A percentile compares a stretch with the other conserved stretches of the same genome.
phyloP scores from a whole-genome alignment of 2,113 vertebrate genomes.

The human region GRCh38 chr7:93483001-93483500 shows the following conservation, averaged over 20 bases:
- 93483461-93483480: no score
- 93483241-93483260: not conserved
- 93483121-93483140: not conserved
- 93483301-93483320: not conserved
- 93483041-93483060: not conserved
- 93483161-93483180: not conserved
- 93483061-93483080: not conserved
- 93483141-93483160: not conserved
- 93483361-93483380: not conserved
- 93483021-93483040: not conserved
- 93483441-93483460: not conserved
- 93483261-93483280: not conserved
- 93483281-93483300: not conserved
- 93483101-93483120: not conserved
- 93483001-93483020: not conserved
- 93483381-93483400: not conserved
- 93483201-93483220: not conserved
- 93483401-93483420: not conserved
- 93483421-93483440: not conserved
- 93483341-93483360: not conserved
- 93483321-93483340: not conserved
- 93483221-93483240: not conserved
- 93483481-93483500: no score
- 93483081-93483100: not conserved
- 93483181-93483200: not conserved